phyloP scores from a whole-genome alignment of 1,140 invertebrate species.

The Apis cerana region DNA sequence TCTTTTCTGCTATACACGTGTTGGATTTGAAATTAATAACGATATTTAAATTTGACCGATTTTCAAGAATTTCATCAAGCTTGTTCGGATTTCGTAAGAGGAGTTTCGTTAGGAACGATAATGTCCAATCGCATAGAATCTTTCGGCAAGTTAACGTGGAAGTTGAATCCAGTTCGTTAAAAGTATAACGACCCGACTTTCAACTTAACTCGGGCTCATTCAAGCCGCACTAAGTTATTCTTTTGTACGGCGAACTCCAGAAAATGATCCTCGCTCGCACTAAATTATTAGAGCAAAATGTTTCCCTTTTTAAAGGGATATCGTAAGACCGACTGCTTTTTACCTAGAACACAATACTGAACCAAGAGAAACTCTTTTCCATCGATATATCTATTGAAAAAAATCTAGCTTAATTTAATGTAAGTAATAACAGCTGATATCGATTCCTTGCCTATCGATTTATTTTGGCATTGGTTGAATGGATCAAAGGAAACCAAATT shows the following conservation, averaged over 20 bases:
- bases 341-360: neutral
- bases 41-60: neutral
- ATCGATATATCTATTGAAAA: neutral
- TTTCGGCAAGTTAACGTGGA: slow-evolving; percentile 11
- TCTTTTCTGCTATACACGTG: too few relatives aligned
- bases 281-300: neutral
- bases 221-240: slow-evolving; percentile 17
- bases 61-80: neutral
- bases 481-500: too few relatives aligned
- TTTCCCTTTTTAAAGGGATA: neutral
- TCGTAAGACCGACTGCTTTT: neutral
- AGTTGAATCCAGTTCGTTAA: slow-evolving; percentile 36
- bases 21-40: neutral
- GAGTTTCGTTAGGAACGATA: neutral
- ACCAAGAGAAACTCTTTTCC: neutral
- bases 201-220: slow-evolving; percentile 18
- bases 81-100: neutral
- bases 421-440: neutral
- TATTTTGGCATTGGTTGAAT: neutral
- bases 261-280: slow-evolving; percentile 1
- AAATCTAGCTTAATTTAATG: neutral
- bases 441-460: neutral
- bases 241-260: slow-evolving; percentile 15
- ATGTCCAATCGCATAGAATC: neutral
- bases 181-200: slow-evolving; percentile 27